Conservation (phyloP, 2,797 vertebrate species). For the Anguilla pacifica region DNA sequence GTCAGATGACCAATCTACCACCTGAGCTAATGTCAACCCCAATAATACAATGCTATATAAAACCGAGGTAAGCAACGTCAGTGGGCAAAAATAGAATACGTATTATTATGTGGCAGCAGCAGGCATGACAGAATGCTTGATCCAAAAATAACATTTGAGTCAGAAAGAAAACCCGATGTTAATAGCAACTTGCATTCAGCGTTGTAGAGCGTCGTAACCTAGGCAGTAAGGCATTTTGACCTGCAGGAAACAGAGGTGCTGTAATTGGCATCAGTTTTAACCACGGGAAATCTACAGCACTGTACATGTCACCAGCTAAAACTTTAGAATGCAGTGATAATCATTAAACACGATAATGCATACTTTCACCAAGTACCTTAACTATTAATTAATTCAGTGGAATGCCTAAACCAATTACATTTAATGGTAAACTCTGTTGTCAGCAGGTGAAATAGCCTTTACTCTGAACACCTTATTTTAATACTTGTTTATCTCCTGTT, state of each 20-base stretch:
- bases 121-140: neutral
- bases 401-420: neutral
- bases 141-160: neutral
- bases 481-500: neutral
- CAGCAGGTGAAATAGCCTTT: neutral
- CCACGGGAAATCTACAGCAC: neutral
- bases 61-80: neutral
- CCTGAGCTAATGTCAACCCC: no score
- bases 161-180: no score
- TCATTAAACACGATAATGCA: neutral
- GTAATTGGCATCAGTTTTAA: neutral
- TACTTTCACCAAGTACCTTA: no score
- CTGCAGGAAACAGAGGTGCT: neutral
- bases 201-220: neutral
- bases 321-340: neutral
- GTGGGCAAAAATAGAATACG: neutral
- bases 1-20: no score
- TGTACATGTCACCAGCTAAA: neutral
- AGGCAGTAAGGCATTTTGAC: neutral
- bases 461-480: neutral
- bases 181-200: neutral
- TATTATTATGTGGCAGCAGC: neutral
- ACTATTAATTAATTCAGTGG: no score
- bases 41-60: neutral
- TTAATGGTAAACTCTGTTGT: neutral